These are phyloP conservation scores for Hemicordylus capensis DNA, from an alignment of 2,113 vertebrate genomes.

Conservation along the genomic window DNA sequence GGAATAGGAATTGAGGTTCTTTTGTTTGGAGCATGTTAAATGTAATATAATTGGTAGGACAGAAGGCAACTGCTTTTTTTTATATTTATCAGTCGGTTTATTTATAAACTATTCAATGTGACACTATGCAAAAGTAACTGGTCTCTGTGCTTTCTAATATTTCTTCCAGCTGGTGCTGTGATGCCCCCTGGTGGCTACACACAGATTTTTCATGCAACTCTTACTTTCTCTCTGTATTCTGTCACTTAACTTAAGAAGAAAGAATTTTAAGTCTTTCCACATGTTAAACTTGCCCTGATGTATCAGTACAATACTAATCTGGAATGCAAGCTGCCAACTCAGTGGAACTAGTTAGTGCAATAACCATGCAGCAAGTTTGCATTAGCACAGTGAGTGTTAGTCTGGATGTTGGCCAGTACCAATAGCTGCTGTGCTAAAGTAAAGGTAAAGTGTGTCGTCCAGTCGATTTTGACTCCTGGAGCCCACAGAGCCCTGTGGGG, in stretches of 20 bases:
- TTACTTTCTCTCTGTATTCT: accelerated
- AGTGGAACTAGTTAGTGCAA: too few relatives aligned
- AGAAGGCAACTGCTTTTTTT: background rate
- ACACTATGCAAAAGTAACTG: background rate
- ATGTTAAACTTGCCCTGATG: too few relatives aligned
- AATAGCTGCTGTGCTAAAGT: too few relatives aligned
- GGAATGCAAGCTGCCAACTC: too few relatives aligned
- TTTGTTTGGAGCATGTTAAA: background rate
- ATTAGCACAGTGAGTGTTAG: too few relatives aligned
- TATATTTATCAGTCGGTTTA: background rate
- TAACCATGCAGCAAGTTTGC: too few relatives aligned
- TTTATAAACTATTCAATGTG: background rate
- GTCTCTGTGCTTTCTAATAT: background rate
- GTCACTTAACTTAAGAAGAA: background rate
- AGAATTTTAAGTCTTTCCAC: background rate
- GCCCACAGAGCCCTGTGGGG: too few relatives aligned
- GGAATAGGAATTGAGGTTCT: accelerated
- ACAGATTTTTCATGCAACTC: accelerated
- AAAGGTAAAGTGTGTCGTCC: too few relatives aligned
- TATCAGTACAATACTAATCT: too few relatives aligned
- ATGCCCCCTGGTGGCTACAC: constrained; percentile 13
- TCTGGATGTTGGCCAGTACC: too few relatives aligned
- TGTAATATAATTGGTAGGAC: background rate
- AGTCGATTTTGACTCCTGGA: too few relatives aligned
- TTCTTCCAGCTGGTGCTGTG: constrained; percentile 15